Conservation (phyloP, 2,113 vertebrate species). For the Silurus glanis region DNA sequence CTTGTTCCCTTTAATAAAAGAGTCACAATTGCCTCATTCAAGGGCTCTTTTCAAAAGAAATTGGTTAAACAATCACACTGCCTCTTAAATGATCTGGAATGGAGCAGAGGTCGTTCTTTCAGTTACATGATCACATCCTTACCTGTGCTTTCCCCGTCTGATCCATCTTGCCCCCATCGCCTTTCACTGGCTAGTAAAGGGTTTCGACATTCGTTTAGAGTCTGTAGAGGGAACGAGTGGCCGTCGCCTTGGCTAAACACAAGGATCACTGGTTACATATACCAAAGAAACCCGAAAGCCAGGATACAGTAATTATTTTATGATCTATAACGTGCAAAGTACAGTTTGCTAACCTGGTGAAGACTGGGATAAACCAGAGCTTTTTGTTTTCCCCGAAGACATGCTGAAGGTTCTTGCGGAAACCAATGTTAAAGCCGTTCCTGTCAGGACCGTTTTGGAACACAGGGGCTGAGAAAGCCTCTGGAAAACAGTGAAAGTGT, state of each 20-base stretch:
- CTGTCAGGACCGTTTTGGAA: slow-evolving; percentile 89
- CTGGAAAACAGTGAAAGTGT: slow-evolving; percentile 63
- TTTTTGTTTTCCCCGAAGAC: slow-evolving; percentile 91
- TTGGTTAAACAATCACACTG: neutral
- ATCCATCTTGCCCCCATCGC: slow-evolving; percentile 84
- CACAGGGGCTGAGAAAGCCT: slow-evolving; percentile 92
- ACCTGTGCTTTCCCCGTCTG: slow-evolving; percentile 84
- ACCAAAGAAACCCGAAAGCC: neutral
- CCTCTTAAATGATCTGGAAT: neutral
- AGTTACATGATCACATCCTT: slow-evolving; percentile 53
- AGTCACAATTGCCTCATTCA: neutral
- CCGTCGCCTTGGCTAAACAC: slow-evolving; percentile 86
- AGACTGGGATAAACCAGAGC: slow-evolving; percentile 89
- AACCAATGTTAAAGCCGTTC: slow-evolving; percentile 90
- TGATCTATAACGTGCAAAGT: neutral
- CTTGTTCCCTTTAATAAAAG: neutral
- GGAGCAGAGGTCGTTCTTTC: neutral
- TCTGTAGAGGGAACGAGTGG: slow-evolving; percentile 87
- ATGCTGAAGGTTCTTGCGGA: slow-evolving; percentile 86
- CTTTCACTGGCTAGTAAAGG: slow-evolving; percentile 85
- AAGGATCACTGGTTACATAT: neutral
- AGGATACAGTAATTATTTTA: neutral
- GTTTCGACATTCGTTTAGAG: slow-evolving; percentile 81
- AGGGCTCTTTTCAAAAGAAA: neutral
- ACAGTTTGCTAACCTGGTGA: slow-evolving; percentile 79